Conservation (phyloP, 2,113 vertebrate species). For the Spea multiplicata region DNA sequence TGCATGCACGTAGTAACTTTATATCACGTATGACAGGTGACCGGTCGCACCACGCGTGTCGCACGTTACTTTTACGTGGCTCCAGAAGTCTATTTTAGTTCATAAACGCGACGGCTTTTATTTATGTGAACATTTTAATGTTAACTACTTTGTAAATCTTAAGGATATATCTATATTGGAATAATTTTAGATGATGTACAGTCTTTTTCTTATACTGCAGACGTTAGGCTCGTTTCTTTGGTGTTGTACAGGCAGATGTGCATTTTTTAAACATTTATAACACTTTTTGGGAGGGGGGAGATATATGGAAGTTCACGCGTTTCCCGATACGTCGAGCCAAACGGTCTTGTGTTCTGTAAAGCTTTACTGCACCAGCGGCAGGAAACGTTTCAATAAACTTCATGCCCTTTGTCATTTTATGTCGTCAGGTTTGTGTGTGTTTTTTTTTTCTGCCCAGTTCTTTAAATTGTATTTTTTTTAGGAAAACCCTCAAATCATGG, state of each 20-base stretch:
- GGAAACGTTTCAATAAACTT: slow-evolving; percentile 13
- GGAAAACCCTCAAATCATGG: no score
- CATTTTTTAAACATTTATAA: slow-evolving; percentile 57
- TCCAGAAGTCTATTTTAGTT: slow-evolving; percentile 58
- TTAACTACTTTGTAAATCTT: slow-evolving; percentile 49
- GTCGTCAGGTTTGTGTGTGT: not conserved
- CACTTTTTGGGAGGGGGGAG: slow-evolving; percentile 51
- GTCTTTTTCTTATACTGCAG: slow-evolving; percentile 53
- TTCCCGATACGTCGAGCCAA: not conserved
- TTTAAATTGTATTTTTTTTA: no score
- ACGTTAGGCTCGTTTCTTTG: slow-evolving; percentile 59
- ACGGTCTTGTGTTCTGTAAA: slow-evolving; percentile 25
- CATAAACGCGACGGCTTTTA: slow-evolving; percentile 63
- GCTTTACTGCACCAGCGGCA: slow-evolving; percentile 5
- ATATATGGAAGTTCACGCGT: slow-evolving; percentile 26
- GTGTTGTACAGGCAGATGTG: slow-evolving; percentile 62
- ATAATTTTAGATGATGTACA: slow-evolving; percentile 63
- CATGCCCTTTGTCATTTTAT: slow-evolving; percentile 20
- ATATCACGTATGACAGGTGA: slow-evolving; percentile 12
- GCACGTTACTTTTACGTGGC: slow-evolving; percentile 61
- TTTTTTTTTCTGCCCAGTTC: not conserved
- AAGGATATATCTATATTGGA: slow-evolving; percentile 45
- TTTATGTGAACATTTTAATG: slow-evolving; percentile 59
- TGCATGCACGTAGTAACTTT: slow-evolving; percentile 36
- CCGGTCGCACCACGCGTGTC: no score